Conservation (phyloP, 2,888 invertebrate species). For the Apeira syringaria region DNA sequence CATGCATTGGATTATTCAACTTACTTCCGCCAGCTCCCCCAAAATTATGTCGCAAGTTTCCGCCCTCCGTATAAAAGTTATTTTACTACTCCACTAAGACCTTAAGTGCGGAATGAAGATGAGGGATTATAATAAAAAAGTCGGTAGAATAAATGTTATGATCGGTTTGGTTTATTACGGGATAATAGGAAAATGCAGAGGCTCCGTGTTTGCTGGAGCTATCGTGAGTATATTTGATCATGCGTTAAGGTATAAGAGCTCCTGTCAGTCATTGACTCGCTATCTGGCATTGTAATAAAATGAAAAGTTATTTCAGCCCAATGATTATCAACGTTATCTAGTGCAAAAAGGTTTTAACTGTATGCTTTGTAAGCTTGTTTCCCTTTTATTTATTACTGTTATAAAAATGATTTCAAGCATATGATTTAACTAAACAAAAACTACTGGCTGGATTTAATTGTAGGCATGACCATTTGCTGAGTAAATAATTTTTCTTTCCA, state of each 20-base stretch:
- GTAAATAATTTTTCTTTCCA: no score
- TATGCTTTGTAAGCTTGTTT: no score
- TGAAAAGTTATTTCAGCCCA: no score
- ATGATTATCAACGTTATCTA: no score
- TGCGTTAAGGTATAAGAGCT: constrained; percentile 2
- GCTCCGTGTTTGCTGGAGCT: constrained; percentile 2
- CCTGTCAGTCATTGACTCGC: no score
- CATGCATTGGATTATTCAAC: constrained; percentile 23
- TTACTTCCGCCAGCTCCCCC: constrained; percentile 47
- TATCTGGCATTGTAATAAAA: no score
- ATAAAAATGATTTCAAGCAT: no score
- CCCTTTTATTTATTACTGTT: no score
- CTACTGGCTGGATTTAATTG: no score
- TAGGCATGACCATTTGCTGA: no score
- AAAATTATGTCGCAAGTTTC: constrained; percentile 64
- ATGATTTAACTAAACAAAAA: no score
- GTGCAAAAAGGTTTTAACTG: no score
- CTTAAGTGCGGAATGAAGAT: constrained; percentile 54
- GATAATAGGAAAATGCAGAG: constrained; percentile 20
- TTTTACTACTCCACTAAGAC: constrained; percentile 68
- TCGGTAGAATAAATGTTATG: constrained; percentile 22
- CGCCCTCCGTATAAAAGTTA: constrained; percentile 45
- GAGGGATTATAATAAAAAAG: constrained; percentile 25
- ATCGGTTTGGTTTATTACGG: constrained; percentile 21
- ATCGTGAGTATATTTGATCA: neutral